Evolutionary conservation across 2,113 vertebrate species (phyloP), one percentile per base, ranked within the genome.

Genomic region (Heterotis niloticus): DNA sequence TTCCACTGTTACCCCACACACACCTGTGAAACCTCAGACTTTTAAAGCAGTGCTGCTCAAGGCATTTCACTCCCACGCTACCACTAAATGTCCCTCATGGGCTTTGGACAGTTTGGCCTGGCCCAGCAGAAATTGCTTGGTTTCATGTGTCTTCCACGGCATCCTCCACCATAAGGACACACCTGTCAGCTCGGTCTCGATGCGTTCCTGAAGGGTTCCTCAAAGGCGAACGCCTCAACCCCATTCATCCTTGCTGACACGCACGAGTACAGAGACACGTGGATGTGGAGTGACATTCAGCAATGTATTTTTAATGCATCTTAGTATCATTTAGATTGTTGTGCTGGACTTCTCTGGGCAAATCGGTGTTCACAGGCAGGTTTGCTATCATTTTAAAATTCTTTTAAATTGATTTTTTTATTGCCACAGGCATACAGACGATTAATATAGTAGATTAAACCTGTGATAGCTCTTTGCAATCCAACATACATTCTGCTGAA

Each of bases 1-100:
- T 79, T 79, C 82, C 76, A 75, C 80, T 59, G 76, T 69, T 76
- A 79, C 82, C 81, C 82, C 85, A 84, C 76, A 66, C 84, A 84
- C 81, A 82, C 80, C 78, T 82, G 68, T 13, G 67, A 85, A 85
- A 77, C 78, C 78, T 66, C 64, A 54, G 5, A 24, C 78, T 67
- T 76, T 78, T 81, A 24, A 78, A 78, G 76, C 20, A 65, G 70
- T 51, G 64, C 57, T 78, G 59, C 64, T 5, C 24, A 34, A 29
- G 67, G 44, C 16, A 26, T 23, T 5, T 18, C 11, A 24, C 56
- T 62, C 26, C 59, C 12, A 9, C 34, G 59, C 78, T 60, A 75
- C 23, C 76, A 10, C 70, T 52, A 59, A 52, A 65, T 14, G 51
- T 29, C 34, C 56, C 7, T 20, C 56, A 68, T 52, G 44, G 69